Evolutionary conservation across 2,888 invertebrate genomes (phyloP), one percentile per base, ranked within the genome.

Genomic region (Meiosimyza platycephala): DNA sequence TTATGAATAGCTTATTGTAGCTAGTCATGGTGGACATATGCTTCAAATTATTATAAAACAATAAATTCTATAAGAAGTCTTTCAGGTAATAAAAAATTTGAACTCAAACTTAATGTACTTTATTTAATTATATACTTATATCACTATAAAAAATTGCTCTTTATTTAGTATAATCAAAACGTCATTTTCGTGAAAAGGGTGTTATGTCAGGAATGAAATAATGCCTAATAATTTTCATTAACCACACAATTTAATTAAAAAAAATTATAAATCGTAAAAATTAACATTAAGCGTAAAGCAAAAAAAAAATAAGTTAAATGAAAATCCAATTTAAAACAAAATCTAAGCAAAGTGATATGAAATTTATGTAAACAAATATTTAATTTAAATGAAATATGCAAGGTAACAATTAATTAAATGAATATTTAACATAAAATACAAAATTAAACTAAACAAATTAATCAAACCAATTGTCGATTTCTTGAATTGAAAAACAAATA

Each of bases 401-500:
- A 22, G 59, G 18, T 18, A 18, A 48, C 40, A 62, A 62, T 40
- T 62, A 33, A 57, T 18, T 51, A 33, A 33, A 33, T 12, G n/a
- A 52, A 28, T 28, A 55, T 47, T 9, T n/a, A 47, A 55, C n/a
- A 28, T 28, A 28, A 15, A 15, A 54, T 33, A 22, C 59, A 52
- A 51, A 51, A 65, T 18, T 28, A 18, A 65, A 7, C 22, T 40
- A 28, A 50, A 50, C 50, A 64, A 70, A 70, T 63, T 40, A 63
- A 52, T 50, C 50, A 54, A 72, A 57, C 6, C 66, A 69, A 72
- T 63, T 69, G 71, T 73, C 59, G 68, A 74, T 65, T 65, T 66
- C 60, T 69, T 63, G 60, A 64, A 72, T 64, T 51, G 69, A 60
- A 60, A 63, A 74, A 69, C 47, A 55, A 74, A 74, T 72, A 72